Evolutionary conservation across 37 sponge, comb jelly and placozoan genomes (phyloP), one percentile per base, ranked within the genome.

Genomic region (Sycon ciliatum): DNA sequence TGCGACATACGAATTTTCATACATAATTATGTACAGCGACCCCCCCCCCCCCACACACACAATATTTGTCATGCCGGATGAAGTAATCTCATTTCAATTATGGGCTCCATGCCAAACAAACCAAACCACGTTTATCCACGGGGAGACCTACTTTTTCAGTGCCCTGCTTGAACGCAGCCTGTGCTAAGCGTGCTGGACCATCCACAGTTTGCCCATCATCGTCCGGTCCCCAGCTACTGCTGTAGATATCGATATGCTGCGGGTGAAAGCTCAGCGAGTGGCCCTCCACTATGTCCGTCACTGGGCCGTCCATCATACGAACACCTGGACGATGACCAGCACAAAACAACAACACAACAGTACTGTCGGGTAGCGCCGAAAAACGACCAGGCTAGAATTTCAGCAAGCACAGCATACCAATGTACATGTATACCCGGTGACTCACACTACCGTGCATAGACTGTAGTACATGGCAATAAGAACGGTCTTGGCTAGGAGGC

Each of bases 161-260:
- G 4, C 99, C 99, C 33, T 84, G 36, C 13, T 53, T 42, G 35
- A 98, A 80, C 13, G 91, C 85, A 27, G 73, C 76, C 56, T 76
- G 74, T 0, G 99, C 91, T 16, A 92, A 80, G 9, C 29, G 69
- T 0, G 86, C 99, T 6, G 99, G 99, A n/a, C 99, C 99, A 75
- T 98, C 99, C 9, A 98, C 80, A 6, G 93, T 98, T 70, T 30
- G 7, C 0, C 99, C 99, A 56, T 98, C 90, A 54, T 98, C 99
- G 65, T 82, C 88, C 4, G 99, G 99, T 4, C 99, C 99, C 99
- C 99, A 98, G 61, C 84, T 82, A 56, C 87, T 83, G 84, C 94
- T 98, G 81, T 98, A 98, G 28, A 98, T 86, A 49, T 98, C 84
- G 64, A 98, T 84, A 67, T 92, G 86, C 56, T 87, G 77, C 31